Base-by-base conservation (phyloP, 2,888 invertebrate genomes). In the Endomychus coccineus region DNA sequence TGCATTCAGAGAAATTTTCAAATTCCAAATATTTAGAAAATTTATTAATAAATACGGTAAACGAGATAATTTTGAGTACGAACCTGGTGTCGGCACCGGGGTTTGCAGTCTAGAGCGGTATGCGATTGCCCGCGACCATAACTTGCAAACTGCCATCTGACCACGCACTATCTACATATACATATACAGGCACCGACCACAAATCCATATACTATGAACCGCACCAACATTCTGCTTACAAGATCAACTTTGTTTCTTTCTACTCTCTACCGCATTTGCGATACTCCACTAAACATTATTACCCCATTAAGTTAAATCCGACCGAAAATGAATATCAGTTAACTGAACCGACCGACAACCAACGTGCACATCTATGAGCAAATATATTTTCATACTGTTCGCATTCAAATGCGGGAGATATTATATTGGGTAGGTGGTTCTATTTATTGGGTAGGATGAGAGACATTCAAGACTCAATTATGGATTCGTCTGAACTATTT, bases 151-250 rank as follows among this genome's bases (percentile, higher is more conserved):
- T 59, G 58, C 56, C 59, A 59, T 58, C 56, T 59, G 61, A 60
- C 60, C 59, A 60, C 59, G 59, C 60, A 60, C 59, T 58, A 59
- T 59, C 59, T 58, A 56, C 59, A 58, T 59, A 56, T 54, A 56
- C 55, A 55, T 48, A 50, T 45, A 48, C 49, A 51, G 50, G 44
- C 47, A 48, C 50, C 48, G 47, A 46, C 51, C 54, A 45, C 54
- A 52, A 48, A 48, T 46, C 48, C 45, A 39, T 35, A 39, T 39
- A 39, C 42, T 36, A 33, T 38, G 38, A 38, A 38, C 38, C 38
- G 38, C 38, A 34, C 32, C 38, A 38, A 28, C 38, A 38, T 38
- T 19, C 21, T 38, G 33, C 38, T 38, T 38, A 34, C 38, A 37
- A 37, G 36, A 37, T 37, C 36, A 37, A 37, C 36, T 37, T 37